These are phyloP conservation scores for Lasioglossum oenotherae DNA, from an alignment of 2,888 invertebrate genomes.

Conservation along the genomic window DNA sequence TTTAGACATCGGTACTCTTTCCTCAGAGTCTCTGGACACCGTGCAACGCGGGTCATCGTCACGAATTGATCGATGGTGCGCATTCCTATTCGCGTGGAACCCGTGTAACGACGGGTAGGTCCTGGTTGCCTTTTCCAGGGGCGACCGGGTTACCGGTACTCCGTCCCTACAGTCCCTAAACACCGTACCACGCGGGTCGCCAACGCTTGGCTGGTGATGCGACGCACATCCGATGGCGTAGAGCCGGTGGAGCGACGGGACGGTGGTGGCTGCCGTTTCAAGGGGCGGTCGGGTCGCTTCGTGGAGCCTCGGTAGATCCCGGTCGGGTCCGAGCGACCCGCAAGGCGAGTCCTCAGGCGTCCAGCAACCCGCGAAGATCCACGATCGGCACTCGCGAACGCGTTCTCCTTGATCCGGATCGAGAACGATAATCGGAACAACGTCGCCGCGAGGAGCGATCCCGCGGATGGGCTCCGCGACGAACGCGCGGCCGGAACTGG, in stretches of 20 bases:
- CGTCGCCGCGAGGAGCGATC: conserved; percentile 7
- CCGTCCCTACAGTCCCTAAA: not conserved
- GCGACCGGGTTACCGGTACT: not conserved
- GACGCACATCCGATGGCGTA: not conserved
- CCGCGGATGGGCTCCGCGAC: conserved; percentile 34
- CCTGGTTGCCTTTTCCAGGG: conserved; percentile 10
- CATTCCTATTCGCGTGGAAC: not conserved
- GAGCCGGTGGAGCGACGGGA: not conserved
- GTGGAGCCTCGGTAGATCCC: not conserved
- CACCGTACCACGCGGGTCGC: not conserved
- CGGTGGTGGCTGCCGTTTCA: not conserved
- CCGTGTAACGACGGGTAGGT: not conserved
- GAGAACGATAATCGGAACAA: not conserved
- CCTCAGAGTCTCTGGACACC: not conserved
- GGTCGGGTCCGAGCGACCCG: not conserved
- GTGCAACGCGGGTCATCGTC: not conserved
- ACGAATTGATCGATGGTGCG: not conserved
- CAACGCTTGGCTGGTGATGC: not conserved
- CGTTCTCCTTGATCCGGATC: conserved; percentile 7
- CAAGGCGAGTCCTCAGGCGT: not conserved
- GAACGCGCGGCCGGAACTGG: conserved; percentile 28
- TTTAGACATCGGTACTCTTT: not conserved
- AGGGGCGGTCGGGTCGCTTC: not conserved
- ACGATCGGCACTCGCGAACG: conserved; percentile 1
- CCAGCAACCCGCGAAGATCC: not conserved